A percentile compares a stretch with the other conserved stretches of the same genome.
These are phyloP conservation scores for Drusus annulatus DNA, from an alignment of 1,140 invertebrate species.

Conservation along the genomic window DNA sequence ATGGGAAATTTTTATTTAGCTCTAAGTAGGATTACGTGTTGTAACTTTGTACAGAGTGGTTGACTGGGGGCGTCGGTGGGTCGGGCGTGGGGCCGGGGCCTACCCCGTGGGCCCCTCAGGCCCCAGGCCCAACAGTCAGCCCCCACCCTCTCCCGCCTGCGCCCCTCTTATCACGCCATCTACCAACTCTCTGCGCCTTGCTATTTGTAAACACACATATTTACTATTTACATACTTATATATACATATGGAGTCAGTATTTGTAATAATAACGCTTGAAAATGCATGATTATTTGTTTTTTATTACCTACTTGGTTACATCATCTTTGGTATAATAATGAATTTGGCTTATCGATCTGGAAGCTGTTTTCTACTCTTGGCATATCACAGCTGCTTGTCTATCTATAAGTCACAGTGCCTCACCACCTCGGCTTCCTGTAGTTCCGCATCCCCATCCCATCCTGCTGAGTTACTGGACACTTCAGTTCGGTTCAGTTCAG, in stretches of 20 bases:
- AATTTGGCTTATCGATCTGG: slow-evolving; percentile 60
- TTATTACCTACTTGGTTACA: slow-evolving; percentile 83
- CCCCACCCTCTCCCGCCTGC: slow-evolving; percentile 28
- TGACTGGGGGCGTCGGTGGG: slow-evolving; percentile 50
- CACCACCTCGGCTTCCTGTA: slow-evolving; percentile 55
- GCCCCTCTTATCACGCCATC: slow-evolving; percentile 56
- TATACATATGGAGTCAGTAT: slow-evolving; percentile 80
- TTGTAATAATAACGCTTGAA: slow-evolving; percentile 90
- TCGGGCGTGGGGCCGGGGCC: slow-evolving; percentile 8
- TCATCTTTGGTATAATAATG: slow-evolving; percentile 61
- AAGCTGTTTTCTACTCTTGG: slow-evolving; percentile 59
- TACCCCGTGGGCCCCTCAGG: too few relatives aligned
- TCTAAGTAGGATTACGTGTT: slow-evolving; percentile 59
- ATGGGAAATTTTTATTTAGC: slow-evolving; percentile 58
- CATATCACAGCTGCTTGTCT: slow-evolving; percentile 59
- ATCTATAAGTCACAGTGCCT: slow-evolving; percentile 56
- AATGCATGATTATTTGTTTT: slow-evolving; percentile 91
- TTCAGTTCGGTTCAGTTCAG: not conserved
- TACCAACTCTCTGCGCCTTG: slow-evolving; percentile 60
- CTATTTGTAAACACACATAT: slow-evolving; percentile 62
- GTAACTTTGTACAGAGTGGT: slow-evolving; percentile 60
- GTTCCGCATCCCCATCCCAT: slow-evolving; percentile 18
- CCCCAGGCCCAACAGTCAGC: not conserved
- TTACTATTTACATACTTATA: slow-evolving; percentile 67
- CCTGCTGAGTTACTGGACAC: not conserved